phyloP scores from a whole-genome alignment of 2,888 invertebrate species.

The Tenthredo mesomela region DNA sequence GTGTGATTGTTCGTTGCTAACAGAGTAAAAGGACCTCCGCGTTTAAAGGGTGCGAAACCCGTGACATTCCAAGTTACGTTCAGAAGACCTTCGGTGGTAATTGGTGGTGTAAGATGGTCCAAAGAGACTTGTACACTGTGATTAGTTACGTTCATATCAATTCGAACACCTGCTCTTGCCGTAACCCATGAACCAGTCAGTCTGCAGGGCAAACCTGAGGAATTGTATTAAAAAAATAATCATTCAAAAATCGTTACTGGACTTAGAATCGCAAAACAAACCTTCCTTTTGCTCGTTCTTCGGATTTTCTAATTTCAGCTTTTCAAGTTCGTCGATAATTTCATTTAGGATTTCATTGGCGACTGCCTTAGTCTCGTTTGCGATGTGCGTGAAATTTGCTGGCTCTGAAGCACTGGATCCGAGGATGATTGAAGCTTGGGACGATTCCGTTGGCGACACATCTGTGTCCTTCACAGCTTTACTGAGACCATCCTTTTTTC shows the following conservation, averaged over 20 bases:
- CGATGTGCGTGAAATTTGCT: constrained; percentile 42
- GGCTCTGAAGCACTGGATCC: background rate
- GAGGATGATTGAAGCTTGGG: background rate
- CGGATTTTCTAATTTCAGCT: constrained; percentile 61
- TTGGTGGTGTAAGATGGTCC: constrained; percentile 59
- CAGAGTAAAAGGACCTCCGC: constrained; percentile 67
- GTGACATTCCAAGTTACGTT: constrained; percentile 68
- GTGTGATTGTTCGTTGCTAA: constrained; percentile 64
- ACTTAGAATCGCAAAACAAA: constrained; percentile 43
- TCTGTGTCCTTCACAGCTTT: constrained; percentile 49
- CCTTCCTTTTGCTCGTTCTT: constrained; percentile 66
- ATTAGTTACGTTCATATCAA: constrained; percentile 67
- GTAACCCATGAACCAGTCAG: constrained; percentile 69
- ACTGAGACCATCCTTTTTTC: constrained; percentile 13
- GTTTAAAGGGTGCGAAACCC: constrained; percentile 66
- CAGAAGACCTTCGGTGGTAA: constrained; percentile 59
- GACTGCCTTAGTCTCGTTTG: constrained; percentile 66
- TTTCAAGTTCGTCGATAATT: constrained; percentile 68
- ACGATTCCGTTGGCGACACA: constrained; percentile 30
- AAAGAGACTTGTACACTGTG: constrained; percentile 63
- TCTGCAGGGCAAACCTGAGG: constrained; percentile 60
- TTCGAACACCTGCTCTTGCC: constrained; percentile 65
- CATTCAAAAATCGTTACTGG: background rate
- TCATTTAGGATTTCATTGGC: constrained; percentile 66
- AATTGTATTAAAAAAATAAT: constrained; percentile 12